These are phyloP conservation scores for Leucania comma DNA, from an alignment of 2,888 invertebrate species.

Conservation along the genomic window DNA sequence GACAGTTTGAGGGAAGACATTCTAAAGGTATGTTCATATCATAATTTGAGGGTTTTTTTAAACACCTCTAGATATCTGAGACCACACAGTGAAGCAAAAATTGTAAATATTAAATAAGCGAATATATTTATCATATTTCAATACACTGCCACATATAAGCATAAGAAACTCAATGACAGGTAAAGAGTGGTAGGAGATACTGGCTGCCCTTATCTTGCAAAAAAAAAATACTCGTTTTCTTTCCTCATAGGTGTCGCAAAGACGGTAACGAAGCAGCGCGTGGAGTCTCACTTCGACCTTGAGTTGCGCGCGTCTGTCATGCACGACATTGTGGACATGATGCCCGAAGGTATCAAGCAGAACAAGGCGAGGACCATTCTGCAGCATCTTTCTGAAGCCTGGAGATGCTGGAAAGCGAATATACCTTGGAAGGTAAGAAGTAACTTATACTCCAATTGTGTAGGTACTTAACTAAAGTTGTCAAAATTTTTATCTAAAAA, in stretches of 20 bases:
- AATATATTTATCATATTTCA: not conserved
- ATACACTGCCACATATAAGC: not conserved
- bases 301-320: slow-evolving; percentile 99
- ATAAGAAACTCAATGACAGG: not conserved
- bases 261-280: slow-evolving; percentile 99
- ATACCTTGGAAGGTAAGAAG: slow-evolving; percentile 98
- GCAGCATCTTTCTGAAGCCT: slow-evolving; percentile 99
- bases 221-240: not conserved
- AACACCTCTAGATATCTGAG: no score
- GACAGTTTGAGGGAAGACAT: slow-evolving; percentile 99
- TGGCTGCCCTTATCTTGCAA: not conserved
- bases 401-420: slow-evolving; percentile 99
- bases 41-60: not conserved
- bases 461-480: no score
- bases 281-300: slow-evolving; percentile 99
- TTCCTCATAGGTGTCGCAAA: slow-evolving; percentile 95
- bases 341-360: slow-evolving; percentile 99
- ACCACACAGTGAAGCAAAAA: not conserved
- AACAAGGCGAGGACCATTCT: slow-evolving; percentile 99
- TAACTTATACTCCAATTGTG: no score
- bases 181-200: not conserved
- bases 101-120: not conserved
- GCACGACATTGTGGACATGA: slow-evolving; percentile 99
- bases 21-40: slow-evolving; percentile 94
- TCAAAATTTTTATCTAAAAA: no score